These are phyloP conservation scores for Anolis apletophallus DNA, from an alignment of 2,797 vertebrate species.

Conservation along the genomic window DNA sequence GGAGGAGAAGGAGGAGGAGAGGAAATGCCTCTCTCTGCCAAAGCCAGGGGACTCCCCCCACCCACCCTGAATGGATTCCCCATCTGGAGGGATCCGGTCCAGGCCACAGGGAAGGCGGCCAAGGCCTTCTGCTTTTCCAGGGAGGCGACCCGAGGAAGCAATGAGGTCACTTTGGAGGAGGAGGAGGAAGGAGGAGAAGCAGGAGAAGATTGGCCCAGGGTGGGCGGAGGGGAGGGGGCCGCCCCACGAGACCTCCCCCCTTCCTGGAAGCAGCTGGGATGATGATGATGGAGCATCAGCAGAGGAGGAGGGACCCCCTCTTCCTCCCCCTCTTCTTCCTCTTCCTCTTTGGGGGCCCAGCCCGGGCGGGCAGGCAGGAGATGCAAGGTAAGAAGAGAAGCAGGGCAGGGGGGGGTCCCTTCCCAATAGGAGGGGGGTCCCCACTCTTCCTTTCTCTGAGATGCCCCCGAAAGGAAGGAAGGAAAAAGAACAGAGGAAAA, in stretches of 20 bases:
- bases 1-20: too few species aligned
- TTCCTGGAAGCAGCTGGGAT: slow-evolving; percentile 42
- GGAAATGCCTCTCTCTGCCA: too few species aligned
- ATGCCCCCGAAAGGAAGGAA: too few species aligned
- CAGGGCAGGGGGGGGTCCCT: too few species aligned
- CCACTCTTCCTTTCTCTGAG: too few species aligned
- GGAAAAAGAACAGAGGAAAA: too few species aligned
- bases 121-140: not conserved
- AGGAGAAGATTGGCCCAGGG: too few species aligned
- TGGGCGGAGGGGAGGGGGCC: not conserved
- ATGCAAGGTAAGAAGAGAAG: slow-evolving; percentile 75
- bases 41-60: too few species aligned
- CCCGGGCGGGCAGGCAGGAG: slow-evolving; percentile 61
- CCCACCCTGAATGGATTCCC: too few species aligned
- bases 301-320: slow-evolving; percentile 4
- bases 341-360: slow-evolving; percentile 63
- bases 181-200: not conserved
- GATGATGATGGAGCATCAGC: slow-evolving; percentile 45
- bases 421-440: too few species aligned
- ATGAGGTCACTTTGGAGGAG: slow-evolving; percentile 25
- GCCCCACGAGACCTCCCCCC: slow-evolving; percentile 5
- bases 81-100: not conserved
- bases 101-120: not conserved
- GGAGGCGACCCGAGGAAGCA: slow-evolving; percentile 30
- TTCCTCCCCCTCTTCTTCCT: slow-evolving; percentile 52